Base-by-base conservation (phyloP, 92 coral and sea anemone genomes). In the Palythoa grandiflora region DNA sequence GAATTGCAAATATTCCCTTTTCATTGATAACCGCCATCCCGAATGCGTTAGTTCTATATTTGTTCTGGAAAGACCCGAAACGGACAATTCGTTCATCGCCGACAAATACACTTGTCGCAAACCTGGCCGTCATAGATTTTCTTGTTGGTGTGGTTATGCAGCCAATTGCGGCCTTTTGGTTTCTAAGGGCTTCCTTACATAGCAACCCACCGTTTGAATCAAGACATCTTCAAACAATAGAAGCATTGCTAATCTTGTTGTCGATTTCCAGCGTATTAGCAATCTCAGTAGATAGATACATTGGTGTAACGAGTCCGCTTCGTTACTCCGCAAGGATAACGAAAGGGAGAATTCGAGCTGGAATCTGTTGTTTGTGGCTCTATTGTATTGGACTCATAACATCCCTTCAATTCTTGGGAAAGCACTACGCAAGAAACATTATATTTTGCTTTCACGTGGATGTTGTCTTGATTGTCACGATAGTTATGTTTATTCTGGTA, bases 111-210 rank as follows among this genome's bases (percentile, higher is more conserved):
- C 57, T 81, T 1, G 61, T 81, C 2, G 63, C 86, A 44, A 81
- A 71, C 35, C 60, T 81, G 14, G 86, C 86, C 19, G 16, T 50
- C 38, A 52, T 81, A 7, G 86, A 81, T 81, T 81, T 81, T 20
- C 86, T 81, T 15, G 86, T 66, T 16, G 86, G 86, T 5, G 20
- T 61, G 12, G 10, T 66, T 6, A 36, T 81, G 76, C 86, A 44
- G 44, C 86, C 86, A 51, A n/a, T 81, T 44, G 73, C 86, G 14
- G 75, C 86, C 4, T 81, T 81, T 48, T 81, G 86, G 86, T 81
- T 81, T 71, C 28, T 81, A 14, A 21, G 71, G 8, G 48, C 74
- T 16, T 68, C 86, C 10, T 21, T 68, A 40, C 10, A 3, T 3
- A 63, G 21, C 2, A 50, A 13, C 6, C 75, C 63, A 4, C 86